Conservation (phyloP, 2,113 vertebrate species). For the Hiodon alosoides region DNA sequence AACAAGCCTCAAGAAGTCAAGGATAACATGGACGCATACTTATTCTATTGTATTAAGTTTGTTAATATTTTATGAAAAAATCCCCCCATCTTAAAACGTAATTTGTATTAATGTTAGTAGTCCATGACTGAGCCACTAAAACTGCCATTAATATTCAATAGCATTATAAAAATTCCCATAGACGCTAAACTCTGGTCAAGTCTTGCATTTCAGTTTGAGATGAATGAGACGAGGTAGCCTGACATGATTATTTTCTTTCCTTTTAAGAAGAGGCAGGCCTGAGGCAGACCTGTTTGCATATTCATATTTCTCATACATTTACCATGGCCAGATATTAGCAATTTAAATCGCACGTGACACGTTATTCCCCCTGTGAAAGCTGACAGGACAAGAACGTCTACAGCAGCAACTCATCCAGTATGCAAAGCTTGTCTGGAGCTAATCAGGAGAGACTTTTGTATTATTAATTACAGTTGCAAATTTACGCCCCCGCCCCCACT, state of each 20-base stretch:
- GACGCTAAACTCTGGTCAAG: too few relatives aligned
- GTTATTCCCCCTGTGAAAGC: slow-evolving; percentile 9
- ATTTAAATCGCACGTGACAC: slow-evolving; percentile 16
- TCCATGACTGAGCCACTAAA: too few relatives aligned
- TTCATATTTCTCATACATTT: slow-evolving; percentile 23
- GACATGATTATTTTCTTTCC: background rate
- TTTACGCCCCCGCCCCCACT: slow-evolving; percentile 5
- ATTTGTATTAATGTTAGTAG: too few relatives aligned
- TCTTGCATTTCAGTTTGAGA: too few relatives aligned
- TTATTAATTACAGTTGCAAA: slow-evolving; percentile 40
- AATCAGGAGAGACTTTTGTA: slow-evolving; percentile 36
- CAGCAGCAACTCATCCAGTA: slow-evolving; percentile 21
- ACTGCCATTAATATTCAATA: too few relatives aligned
- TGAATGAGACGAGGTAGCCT: background rate
- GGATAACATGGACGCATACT: too few relatives aligned
- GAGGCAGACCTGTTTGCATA: slow-evolving; percentile 16
- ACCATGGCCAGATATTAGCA: slow-evolving; percentile 8
- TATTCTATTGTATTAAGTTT: too few relatives aligned
- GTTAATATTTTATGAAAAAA: too few relatives aligned
- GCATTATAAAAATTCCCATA: too few relatives aligned
- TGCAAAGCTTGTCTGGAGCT: slow-evolving; percentile 29
- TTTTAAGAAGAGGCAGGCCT: background rate
- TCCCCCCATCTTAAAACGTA: too few relatives aligned
- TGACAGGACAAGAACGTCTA: slow-evolving; percentile 21
- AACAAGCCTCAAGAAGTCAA: too few relatives aligned